Conservation (phyloP, 2,797 vertebrate genomes). For the Anisognathus igniventris region DNA sequence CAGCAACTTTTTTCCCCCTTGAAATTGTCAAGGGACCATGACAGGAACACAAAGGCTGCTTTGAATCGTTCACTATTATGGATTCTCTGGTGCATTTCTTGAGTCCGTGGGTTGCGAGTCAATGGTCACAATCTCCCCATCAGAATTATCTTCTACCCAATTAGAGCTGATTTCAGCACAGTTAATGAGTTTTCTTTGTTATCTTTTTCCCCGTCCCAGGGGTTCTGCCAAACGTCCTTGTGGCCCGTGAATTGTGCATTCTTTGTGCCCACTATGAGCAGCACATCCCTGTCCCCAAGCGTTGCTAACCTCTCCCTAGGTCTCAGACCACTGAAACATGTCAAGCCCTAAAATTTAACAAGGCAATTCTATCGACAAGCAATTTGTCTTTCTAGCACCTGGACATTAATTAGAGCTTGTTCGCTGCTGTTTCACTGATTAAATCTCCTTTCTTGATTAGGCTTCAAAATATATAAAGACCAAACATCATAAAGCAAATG, state of each 20-base stretch:
- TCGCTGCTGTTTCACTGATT: not conserved
- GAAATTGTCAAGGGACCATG: fast-evolving
- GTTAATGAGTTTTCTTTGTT: not conserved
- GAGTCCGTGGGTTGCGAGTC: fast-evolving
- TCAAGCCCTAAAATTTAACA: not conserved
- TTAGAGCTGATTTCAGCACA: not conserved
- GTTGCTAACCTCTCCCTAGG: no score
- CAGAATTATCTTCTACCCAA: not conserved
- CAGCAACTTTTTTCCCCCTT: not conserved
- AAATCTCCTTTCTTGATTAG: not conserved
- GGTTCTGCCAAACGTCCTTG: not conserved
- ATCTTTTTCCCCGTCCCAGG: not conserved
- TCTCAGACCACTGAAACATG: not conserved
- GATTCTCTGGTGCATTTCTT: not conserved
- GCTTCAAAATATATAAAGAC: not conserved
- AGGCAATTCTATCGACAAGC: not conserved
- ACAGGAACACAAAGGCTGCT: fast-evolving
- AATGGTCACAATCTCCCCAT: fast-evolving
- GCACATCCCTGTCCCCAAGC: no score
- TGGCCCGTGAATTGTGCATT: fast-evolving
- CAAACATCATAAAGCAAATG: not conserved
- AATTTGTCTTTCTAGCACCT: not conserved
- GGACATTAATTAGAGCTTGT: not conserved
- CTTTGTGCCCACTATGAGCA: not conserved
- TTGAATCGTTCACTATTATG: fast-evolving